Conservation (phyloP, 2,888 invertebrate genomes). For the Nomada ruficornis region DNA sequence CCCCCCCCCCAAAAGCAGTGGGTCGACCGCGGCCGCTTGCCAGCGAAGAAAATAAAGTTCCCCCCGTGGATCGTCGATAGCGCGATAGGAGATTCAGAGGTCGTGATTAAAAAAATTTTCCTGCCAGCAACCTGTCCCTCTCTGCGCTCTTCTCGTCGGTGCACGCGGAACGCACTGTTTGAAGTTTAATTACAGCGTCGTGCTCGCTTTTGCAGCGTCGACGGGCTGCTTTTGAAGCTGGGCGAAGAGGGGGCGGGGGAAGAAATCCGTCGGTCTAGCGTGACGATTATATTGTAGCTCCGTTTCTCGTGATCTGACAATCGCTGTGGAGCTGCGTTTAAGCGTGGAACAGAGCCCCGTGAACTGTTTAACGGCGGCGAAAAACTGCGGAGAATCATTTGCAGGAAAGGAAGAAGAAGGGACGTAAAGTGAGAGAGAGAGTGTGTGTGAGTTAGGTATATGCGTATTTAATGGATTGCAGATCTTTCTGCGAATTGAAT, state of each 20-base stretch:
- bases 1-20: background rate
- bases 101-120: constrained; percentile 44
- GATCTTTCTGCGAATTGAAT: no score
- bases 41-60: constrained; percentile 43
- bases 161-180: constrained; percentile 37
- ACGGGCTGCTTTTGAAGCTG: constrained; percentile 11
- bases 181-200: constrained; percentile 55
- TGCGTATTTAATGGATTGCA: no score
- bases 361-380: background rate
- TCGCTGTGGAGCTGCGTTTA: constrained; percentile 1
- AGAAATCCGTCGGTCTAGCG: constrained; percentile 9
- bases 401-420: no score
- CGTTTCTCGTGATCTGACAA: constrained; percentile 14
- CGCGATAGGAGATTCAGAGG: constrained; percentile 8
- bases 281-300: constrained; percentile 22
- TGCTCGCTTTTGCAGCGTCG: constrained; percentile 5
- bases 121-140: background rate
- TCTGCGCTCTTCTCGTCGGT: background rate
- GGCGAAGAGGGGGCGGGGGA: background rate
- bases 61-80: constrained; percentile 27
- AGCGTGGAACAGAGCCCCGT: background rate
- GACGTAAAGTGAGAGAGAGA: no score
- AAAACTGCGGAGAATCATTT: background rate
- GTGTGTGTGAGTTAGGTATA: no score
- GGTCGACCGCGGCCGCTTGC: background rate